These are phyloP conservation scores for Leptobrachium leishanense DNA, from an alignment of 2,113 vertebrate genomes.

Conservation along the genomic window DNA sequence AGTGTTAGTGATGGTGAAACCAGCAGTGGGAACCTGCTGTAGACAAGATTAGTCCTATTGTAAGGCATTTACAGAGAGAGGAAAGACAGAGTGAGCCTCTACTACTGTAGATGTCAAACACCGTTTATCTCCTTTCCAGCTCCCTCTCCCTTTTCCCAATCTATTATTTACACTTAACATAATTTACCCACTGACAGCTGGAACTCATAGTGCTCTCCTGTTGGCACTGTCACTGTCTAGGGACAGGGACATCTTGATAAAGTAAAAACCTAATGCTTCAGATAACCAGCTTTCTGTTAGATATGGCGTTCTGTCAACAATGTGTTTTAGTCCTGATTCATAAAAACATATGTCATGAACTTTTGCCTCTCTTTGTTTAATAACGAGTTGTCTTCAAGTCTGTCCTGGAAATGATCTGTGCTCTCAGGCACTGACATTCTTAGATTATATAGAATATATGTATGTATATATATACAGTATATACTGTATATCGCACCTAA, in stretches of 20 bases:
- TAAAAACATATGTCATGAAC: slow-evolving; percentile 42
- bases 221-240: slow-evolving; percentile 41
- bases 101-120: slow-evolving; percentile 21
- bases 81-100: slow-evolving; percentile 1
- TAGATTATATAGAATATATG: too few relatives aligned
- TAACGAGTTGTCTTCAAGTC: slow-evolving; percentile 8
- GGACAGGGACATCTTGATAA: slow-evolving; percentile 62
- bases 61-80: neutral
- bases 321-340: slow-evolving; percentile 52
- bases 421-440: too few relatives aligned
- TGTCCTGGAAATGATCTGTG: too few relatives aligned
- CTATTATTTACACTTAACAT: slow-evolving; percentile 46
- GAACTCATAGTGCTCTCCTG: slow-evolving; percentile 48
- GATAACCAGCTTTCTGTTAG: slow-evolving; percentile 58
- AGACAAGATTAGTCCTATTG: too few relatives aligned
- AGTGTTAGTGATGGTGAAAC: too few relatives aligned
- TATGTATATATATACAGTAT: too few relatives aligned
- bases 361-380: slow-evolving; percentile 29
- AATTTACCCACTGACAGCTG: slow-evolving; percentile 33
- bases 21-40: too few relatives aligned
- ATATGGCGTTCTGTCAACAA: slow-evolving; percentile 57
- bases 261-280: slow-evolving; percentile 54
- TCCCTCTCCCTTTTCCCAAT: slow-evolving; percentile 42
- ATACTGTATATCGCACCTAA: too few relatives aligned
- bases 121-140: slow-evolving; percentile 31